phyloP scores from a whole-genome alignment of 2,113 vertebrate genomes.

The Micronycteris hirsuta region DNA sequence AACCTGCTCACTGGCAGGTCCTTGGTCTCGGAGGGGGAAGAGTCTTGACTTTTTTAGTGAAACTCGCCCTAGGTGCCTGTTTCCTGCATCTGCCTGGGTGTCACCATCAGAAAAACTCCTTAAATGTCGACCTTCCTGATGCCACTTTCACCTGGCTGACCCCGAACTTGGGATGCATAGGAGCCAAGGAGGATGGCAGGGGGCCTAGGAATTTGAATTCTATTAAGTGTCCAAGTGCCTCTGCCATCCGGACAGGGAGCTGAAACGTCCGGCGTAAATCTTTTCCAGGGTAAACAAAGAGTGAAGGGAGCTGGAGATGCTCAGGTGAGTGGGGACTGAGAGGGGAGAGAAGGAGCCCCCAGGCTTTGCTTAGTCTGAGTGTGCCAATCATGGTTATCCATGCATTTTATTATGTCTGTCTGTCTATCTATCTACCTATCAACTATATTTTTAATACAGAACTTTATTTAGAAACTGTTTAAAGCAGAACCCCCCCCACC shows the following conservation, averaged over 20 bases:
- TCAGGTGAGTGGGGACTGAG: not conserved
- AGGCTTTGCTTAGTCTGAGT: not conserved
- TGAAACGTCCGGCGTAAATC: not conserved
- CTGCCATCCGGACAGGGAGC: not conserved
- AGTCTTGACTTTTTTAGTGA: not conserved
- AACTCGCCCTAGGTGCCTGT: not conserved
- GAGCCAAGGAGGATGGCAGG: not conserved
- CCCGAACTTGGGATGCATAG: not conserved
- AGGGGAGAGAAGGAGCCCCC: accelerated
- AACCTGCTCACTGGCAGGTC: not conserved
- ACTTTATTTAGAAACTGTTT: conserved; percentile 89
- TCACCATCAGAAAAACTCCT: not conserved
- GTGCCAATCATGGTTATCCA: not conserved
- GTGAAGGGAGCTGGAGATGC: not conserved
- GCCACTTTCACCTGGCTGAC: not conserved
- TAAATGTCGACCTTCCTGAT: not conserved
- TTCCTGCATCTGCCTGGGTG: not conserved
- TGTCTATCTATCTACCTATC: not conserved
- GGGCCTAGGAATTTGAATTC: not conserved
- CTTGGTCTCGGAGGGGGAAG: not conserved
- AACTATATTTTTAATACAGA: conserved; percentile 78
- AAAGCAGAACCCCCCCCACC: conserved; percentile 87
- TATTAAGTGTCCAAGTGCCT: not conserved
- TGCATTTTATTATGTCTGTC: not conserved
- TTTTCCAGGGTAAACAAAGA: not conserved